These are phyloP conservation scores for Glyptemys insculpta DNA, from an alignment of 2,797 vertebrate genomes.

Conservation along the genomic window DNA sequence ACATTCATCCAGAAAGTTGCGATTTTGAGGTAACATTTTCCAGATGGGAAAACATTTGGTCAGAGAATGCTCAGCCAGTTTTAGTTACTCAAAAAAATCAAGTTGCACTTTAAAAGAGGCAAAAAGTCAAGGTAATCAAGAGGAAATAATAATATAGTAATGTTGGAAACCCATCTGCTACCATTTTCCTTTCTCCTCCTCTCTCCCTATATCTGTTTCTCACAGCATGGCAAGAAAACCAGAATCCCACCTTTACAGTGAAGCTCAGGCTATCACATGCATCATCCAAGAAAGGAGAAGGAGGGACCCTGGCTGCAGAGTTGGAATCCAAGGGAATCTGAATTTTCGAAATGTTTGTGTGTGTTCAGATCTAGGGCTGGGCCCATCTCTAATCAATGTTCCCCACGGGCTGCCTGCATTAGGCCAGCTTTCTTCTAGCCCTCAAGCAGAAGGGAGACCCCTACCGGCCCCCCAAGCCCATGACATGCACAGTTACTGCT, in stretches of 20 bases:
- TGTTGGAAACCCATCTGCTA: rapidly evolving
- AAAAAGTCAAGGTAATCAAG: not conserved
- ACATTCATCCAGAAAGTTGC: constrained; percentile 3
- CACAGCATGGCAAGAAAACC: rapidly evolving
- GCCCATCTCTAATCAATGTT: not conserved
- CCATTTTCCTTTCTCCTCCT: not conserved
- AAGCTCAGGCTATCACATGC: not conserved
- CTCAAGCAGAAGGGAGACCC: not conserved
- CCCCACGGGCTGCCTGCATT: not conserved
- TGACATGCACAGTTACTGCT: not conserved
- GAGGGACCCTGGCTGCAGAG: not conserved
- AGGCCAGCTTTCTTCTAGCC: not conserved
- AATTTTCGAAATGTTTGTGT: not conserved
- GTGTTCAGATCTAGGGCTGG: not conserved
- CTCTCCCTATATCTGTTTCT: rapidly evolving
- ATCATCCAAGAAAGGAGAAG: not conserved
- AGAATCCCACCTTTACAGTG: not conserved
- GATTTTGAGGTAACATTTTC: not conserved
- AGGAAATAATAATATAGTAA: not conserved
- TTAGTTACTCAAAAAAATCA: not conserved
- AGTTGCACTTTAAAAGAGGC: rapidly evolving
- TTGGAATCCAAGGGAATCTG: no score
- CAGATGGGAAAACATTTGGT: not conserved
- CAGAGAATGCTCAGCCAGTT: not conserved
- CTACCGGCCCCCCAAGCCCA: no score